Evolutionary conservation across 2,113 vertebrate genomes (phyloP), one percentile per base, ranked within the genome.

Genomic region (Smithornis capensis): DNA sequence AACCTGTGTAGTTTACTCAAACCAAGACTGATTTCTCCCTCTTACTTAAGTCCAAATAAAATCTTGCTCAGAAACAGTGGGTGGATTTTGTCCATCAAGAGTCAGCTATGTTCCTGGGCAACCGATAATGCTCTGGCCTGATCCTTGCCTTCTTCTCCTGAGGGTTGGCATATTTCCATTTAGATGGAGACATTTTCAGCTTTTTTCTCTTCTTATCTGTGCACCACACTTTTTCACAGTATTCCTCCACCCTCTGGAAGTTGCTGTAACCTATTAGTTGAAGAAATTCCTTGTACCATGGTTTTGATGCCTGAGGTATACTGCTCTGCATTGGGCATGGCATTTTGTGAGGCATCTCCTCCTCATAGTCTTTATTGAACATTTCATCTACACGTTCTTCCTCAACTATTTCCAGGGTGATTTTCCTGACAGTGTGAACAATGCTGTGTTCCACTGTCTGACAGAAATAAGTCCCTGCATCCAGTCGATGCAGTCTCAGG

Each of bases 211-310:
- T 99, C 92, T 98, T 99, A 55, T 99, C 99, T 3, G 98, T 98
- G 93, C 99, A 99, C 99, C 99, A 99, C 44, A 99, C 98, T 96
- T 98, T 99, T 97, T 99, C 99, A 69, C 99, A 99, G 95, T 99
- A 99, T 95, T 99, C 99, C 78, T 99, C 99, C 44, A 99, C 99
- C 53, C 98, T 97, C 94, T 99, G 98, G 94, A 99, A 99, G 92
- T 99, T 99, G 91, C 98, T 99, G 23, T 99, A 99, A 74, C 99
- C 99, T 82, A 99, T 99, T 45, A 99, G 95, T 96, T 99, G 99
- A 82, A 99, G 98, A 92, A 99, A 99, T 74, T 99, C 99, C 83
- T 99, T 99, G 95, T 99, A 99, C 99, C 99, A 99, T 9, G 98
- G 97, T 89, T 97, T 98, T 19, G 97, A 92, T 69, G 96, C 97